Percentiles rank a stretch among this genome's conserved stretches.
Evolutionary conservation across 2,113 vertebrate genomes (phyloP).

Genomic region (Probosciger aterrimus): DNA sequence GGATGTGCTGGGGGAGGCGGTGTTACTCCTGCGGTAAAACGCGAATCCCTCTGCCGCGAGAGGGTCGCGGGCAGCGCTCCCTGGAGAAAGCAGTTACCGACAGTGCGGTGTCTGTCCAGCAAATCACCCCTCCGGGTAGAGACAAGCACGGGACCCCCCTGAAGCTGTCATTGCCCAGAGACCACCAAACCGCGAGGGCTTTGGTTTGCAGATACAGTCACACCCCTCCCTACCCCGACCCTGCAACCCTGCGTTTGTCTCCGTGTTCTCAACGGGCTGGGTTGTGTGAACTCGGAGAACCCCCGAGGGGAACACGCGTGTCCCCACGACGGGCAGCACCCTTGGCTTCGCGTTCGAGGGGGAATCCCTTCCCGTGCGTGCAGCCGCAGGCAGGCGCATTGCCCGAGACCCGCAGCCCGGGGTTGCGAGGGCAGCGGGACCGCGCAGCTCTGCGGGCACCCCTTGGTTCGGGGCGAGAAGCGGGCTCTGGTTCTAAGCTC

Average conservation of each 20-base stretch:
- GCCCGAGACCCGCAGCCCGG: not conserved
- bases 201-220: not conserved
- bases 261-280: not conserved
- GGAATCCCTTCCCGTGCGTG: not conserved
- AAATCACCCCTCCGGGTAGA: not conserved
- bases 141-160: too few species aligned
- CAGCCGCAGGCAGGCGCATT: fast-evolving
- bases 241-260: not conserved
- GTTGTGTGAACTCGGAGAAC: fast-evolving
- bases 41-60: not conserved
- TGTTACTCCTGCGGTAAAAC: not conserved
- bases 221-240: fast-evolving
- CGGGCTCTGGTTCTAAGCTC: not conserved
- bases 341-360: fast-evolving
- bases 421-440: too few species aligned
- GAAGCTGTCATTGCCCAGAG: not conserved
- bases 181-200: fast-evolving
- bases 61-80: not conserved
- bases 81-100: not conserved
- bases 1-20: not conserved
- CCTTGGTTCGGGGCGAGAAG: not conserved
- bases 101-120: not conserved
- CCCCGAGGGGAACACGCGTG: not conserved
- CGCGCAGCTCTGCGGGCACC: not conserved
- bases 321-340: not conserved